Base-by-base conservation (phyloP, 2,888 invertebrate genomes). In the Alcis repandata region DNA sequence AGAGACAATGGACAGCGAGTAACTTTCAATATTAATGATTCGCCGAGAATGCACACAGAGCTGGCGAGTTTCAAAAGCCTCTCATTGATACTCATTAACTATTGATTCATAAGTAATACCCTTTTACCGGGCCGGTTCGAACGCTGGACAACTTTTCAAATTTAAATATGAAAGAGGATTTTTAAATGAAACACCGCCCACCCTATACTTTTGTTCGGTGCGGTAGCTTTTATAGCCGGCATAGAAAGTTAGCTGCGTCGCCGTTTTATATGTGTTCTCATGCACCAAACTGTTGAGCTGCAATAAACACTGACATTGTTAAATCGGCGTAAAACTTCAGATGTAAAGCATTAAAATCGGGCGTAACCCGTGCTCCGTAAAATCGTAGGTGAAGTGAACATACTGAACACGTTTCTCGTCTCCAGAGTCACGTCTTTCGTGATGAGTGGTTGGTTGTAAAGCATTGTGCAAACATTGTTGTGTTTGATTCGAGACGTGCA, bases 71-170 rank as follows among this genome's bases (percentile, higher is more conserved):
- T 88, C 87, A 88, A 91, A 90, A 89, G 90, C 88, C 85, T 83
- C 82, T 87, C 84, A 91, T 90, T 89, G 92, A 91, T 91, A 90
- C 90, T 92, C 91, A 92, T 92, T 92, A 91, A 89, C 87, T 92
- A 93, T 93, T 91, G 91, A 92, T 90, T 92, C 91, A 92, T 92
- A 92, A 92, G 91, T 92, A 92, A 92, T 92, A 90, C 90, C 88
- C 89, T 90, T 90, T 90, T 87, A 88, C 88, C 85, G 85, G 84
- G 77, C 73, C 80, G 75, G 82, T 75, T 78, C 80, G 80, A 77
- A 77, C 81, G 81, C 82, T 33, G 84, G 82, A 84, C 86, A 89
- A 88, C 87, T 90, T 91, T 90, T 87, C 83, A 88, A 89, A 91
- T 91, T 90, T 88, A 87, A 91, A 91, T 90, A 75, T 81, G 82